A percentile compares a stretch with the other conserved stretches of the same genome.
phyloP scores from a whole-genome alignment of 2,113 vertebrate genomes.

The Pseudonaja textilis region DNA sequence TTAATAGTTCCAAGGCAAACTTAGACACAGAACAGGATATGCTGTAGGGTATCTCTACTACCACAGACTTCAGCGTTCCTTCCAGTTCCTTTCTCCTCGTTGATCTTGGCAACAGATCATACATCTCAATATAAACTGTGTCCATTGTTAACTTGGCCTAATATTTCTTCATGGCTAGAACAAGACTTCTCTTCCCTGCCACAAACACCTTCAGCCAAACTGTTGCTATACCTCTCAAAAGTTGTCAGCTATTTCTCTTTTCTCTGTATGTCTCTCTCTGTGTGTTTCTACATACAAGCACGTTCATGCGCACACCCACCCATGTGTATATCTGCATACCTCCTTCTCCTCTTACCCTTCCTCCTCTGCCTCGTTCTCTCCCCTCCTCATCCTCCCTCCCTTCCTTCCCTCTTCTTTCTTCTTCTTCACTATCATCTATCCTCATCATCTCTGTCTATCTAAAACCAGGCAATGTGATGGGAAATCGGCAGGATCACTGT shows the following conservation, averaged over 20 bases:
- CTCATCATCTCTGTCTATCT: background rate
- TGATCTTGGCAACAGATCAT: constrained; percentile 73
- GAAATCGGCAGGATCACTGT: background rate
- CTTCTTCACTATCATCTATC: background rate
- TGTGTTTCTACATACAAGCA: background rate
- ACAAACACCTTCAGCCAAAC: constrained; percentile 48
- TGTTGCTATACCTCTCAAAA: constrained; percentile 36
- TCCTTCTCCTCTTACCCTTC: background rate
- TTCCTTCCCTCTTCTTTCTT: background rate
- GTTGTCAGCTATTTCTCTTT: constrained; percentile 38
- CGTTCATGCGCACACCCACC: background rate
- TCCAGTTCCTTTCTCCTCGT: constrained; percentile 64
- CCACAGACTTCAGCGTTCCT: constrained; percentile 61
- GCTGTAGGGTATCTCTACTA: constrained; percentile 64
- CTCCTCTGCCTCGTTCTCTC: background rate
- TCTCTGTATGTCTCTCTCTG: constrained; percentile 16
- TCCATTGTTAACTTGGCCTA: constrained; percentile 65
- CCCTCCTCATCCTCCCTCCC: background rate
- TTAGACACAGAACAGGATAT: constrained; percentile 60
- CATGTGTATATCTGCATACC: background rate
- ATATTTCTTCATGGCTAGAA: constrained; percentile 49
- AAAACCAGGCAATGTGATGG: background rate
- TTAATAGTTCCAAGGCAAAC: constrained; percentile 57
- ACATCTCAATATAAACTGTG: constrained; percentile 62
- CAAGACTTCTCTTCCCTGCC: constrained; percentile 55